phyloP scores from a whole-genome alignment of 2,797 vertebrate genomes.

The Pseudocheirus occidentalis region DNA sequence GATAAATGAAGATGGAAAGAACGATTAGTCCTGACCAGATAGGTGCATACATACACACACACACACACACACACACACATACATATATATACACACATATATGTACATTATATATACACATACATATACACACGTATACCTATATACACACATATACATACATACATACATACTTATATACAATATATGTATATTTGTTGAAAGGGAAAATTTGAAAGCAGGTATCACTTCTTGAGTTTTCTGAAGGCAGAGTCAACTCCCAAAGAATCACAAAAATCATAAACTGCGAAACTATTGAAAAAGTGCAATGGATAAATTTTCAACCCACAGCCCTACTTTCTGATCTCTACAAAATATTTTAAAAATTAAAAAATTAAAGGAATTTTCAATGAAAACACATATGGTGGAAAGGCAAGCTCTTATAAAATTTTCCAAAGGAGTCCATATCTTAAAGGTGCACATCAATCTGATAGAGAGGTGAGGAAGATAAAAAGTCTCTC shows the following conservation, averaged over 20 bases:
- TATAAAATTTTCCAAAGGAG: background rate
- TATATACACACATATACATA: too few species aligned
- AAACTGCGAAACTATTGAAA: background rate
- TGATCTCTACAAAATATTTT: background rate
- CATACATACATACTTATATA: background rate
- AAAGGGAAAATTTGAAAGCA: background rate
- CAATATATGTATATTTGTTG: background rate
- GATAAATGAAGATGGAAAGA: background rate
- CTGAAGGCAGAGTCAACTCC: background rate
- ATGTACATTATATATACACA: too few species aligned
- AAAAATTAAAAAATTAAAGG: background rate
- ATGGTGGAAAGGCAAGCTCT: background rate
- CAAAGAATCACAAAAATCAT: background rate
- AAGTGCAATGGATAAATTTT: background rate
- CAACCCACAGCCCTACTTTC: background rate
- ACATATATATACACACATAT: background rate
- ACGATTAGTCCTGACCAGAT: background rate
- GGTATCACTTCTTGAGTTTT: background rate
- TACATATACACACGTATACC: too few species aligned
- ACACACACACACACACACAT: too few species aligned
- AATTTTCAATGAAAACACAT: background rate
- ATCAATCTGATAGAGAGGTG: background rate
- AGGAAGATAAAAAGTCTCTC: background rate
- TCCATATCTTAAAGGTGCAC: background rate
- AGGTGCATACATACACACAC: background rate